Percentiles rank a stretch among this genome's conserved stretches.
Conservation (phyloP, 2,113 vertebrate species). For the Delphinus delphis region DNA sequence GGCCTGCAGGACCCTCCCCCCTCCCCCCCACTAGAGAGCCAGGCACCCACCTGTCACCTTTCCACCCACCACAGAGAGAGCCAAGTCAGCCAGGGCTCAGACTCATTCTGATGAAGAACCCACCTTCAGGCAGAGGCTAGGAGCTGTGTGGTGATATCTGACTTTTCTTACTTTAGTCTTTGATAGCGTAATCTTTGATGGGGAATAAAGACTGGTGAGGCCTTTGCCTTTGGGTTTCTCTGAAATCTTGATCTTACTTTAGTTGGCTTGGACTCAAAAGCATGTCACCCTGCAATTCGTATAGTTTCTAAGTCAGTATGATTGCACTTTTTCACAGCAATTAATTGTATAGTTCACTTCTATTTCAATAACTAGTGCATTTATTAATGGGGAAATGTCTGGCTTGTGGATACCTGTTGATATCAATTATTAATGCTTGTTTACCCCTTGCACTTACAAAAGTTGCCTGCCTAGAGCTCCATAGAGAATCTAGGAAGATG, state of each 20-base stretch:
- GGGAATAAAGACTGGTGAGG: not conserved
- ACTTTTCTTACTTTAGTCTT: not conserved
- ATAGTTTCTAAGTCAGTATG: not conserved
- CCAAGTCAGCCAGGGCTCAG: not conserved
- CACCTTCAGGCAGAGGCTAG: not conserved
- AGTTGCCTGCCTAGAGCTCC: not conserved
- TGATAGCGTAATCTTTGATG: not conserved
- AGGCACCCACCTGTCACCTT: not conserved
- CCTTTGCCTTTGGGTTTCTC: not conserved
- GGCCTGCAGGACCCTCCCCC: not conserved
- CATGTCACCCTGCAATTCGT: not conserved
- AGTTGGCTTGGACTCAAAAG: not conserved
- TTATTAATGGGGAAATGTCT: not conserved
- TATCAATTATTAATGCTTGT: not conserved
- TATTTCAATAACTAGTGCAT: not conserved
- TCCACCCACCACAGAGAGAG: not conserved
- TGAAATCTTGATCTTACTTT: not conserved
- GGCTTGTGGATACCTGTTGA: not conserved
- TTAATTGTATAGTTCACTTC: not conserved
- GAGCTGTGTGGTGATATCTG: not conserved
- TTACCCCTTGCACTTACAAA: not conserved
- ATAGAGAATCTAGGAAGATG: not conserved
- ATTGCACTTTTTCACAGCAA: not conserved
- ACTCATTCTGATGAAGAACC: not conserved
- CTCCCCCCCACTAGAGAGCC: accelerated